Evolutionary conservation across 2,888 invertebrate genomes (phyloP).

Genomic region (Cryptocephalus moraei): DNA sequence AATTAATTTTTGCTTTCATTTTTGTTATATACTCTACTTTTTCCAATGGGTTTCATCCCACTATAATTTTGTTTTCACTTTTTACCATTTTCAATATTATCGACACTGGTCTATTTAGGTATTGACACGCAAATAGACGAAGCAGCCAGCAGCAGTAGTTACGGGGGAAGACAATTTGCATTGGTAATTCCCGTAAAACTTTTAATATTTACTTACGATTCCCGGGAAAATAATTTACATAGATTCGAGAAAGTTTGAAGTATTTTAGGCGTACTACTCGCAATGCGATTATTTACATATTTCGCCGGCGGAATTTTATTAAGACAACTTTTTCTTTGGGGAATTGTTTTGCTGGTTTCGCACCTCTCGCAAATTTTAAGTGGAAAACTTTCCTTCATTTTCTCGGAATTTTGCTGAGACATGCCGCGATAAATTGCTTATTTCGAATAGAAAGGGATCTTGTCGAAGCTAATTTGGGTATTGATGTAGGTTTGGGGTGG

Average conservation of each 20-base stretch:
- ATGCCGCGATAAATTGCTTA: too few relatives aligned
- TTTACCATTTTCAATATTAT: too few relatives aligned
- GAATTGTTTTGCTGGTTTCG: neutral
- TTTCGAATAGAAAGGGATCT: too few relatives aligned
- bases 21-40: too few relatives aligned
- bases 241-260: slow-evolving; percentile 14
- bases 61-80: too few relatives aligned
- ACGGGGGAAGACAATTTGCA: slow-evolving; percentile 15
- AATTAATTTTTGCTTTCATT: too few relatives aligned
- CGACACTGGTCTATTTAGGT: too few relatives aligned
- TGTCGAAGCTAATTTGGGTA: too few relatives aligned
- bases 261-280: slow-evolving; percentile 1
- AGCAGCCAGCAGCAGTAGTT: slow-evolving; percentile 8
- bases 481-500: too few relatives aligned
- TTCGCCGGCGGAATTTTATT: neutral
- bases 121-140: neutral
- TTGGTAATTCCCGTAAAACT: slow-evolving; percentile 18
- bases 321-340: neutral
- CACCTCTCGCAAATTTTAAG: slow-evolving; percentile 1
- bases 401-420: too few relatives aligned
- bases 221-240: slow-evolving; percentile 19
- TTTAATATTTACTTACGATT: slow-evolving; percentile 18
- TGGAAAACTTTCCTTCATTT: neutral
- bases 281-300: slow-evolving; percentile 1
- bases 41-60: too few relatives aligned